These are phyloP conservation scores for Zaprionus obscuricornis DNA, from an alignment of 2,888 invertebrate species.

Conservation along the genomic window DNA sequence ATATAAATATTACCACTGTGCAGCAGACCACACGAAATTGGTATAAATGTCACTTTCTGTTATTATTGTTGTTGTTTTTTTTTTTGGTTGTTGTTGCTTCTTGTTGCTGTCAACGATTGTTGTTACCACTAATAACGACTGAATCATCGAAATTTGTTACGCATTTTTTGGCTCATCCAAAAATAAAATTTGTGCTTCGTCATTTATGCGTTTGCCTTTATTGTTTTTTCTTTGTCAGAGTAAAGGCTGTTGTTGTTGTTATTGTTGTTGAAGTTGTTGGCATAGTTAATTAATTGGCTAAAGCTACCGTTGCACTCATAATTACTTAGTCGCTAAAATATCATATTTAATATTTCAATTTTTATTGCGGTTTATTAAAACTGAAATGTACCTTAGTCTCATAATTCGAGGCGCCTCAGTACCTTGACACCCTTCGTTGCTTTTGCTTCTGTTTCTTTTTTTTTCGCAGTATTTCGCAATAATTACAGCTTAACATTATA, in stretches of 20 bases:
- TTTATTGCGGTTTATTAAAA: constrained; percentile 30
- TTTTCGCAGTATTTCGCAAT: constrained; percentile 45
- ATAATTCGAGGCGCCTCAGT: constrained; percentile 24
- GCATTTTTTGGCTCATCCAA: constrained; percentile 40
- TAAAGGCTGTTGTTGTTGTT: constrained; percentile 6
- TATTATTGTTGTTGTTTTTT: constrained; percentile 4
- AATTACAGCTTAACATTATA: constrained; percentile 36
- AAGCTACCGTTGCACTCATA: constrained; percentile 40
- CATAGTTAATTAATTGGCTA: constrained; percentile 61
- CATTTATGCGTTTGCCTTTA: too few species aligned
- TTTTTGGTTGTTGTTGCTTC: too few species aligned
- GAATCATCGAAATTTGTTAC: constrained; percentile 35
- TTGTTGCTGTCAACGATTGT: constrained; percentile 15
- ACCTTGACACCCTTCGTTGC: constrained; percentile 63
- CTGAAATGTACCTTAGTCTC: constrained; percentile 6
- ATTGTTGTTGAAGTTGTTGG: constrained; percentile 31
- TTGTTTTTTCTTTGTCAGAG: constrained; percentile 38
- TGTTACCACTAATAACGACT: neutral
- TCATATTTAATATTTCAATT: constrained; percentile 26
- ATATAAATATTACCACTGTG: too few species aligned
- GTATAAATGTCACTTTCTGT: constrained; percentile 27
- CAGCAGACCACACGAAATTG: constrained; percentile 14
- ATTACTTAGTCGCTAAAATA: constrained; percentile 18
- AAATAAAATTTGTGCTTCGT: constrained; percentile 21
- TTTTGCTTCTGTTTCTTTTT: too few species aligned